Percentiles rank a stretch among this genome's conserved stretches.
These are phyloP conservation scores for Vespertilio murinus DNA, from an alignment of 2,797 vertebrate genomes.

Conservation along the genomic window DNA sequence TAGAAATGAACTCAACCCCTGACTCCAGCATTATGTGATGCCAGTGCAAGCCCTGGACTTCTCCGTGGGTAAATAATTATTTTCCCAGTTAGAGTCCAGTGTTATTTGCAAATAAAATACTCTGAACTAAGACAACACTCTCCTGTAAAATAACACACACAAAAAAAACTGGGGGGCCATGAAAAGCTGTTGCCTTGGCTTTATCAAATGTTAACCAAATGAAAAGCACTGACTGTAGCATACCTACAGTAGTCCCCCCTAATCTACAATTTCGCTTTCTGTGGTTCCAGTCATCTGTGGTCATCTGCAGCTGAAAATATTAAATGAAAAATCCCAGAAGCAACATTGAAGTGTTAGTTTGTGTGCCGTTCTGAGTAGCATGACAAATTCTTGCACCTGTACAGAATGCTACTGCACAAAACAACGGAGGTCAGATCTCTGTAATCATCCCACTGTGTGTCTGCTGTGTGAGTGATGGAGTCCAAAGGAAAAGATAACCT, in stretches of 20 bases:
- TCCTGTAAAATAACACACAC: not conserved
- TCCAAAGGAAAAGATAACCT: not conserved
- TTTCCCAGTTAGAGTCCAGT: not conserved
- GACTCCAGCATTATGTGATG: not conserved
- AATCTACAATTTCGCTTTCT: not conserved
- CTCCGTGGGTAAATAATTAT: not conserved
- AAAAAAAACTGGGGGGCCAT: not conserved
- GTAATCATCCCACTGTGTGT: fast-evolving
- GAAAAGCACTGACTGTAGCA: not conserved
- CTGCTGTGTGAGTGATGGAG: not conserved
- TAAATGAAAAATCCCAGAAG: not conserved
- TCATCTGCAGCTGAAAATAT: not conserved
- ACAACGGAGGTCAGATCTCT: too few species aligned
- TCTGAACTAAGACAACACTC: not conserved
- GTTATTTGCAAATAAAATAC: slow-evolving; percentile 8
- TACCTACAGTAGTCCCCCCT: not conserved
- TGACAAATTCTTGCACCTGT: not conserved
- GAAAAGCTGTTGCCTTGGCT: not conserved
- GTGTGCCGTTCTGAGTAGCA: not conserved
- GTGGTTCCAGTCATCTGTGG: not conserved
- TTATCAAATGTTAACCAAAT: not conserved
- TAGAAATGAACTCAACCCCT: not conserved
- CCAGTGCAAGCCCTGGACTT: not conserved
- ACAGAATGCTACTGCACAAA: not conserved
- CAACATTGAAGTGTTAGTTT: fast-evolving